These are phyloP conservation scores for Nycteola revayana DNA, from an alignment of 2,888 invertebrate genomes.

Conservation along the genomic window DNA sequence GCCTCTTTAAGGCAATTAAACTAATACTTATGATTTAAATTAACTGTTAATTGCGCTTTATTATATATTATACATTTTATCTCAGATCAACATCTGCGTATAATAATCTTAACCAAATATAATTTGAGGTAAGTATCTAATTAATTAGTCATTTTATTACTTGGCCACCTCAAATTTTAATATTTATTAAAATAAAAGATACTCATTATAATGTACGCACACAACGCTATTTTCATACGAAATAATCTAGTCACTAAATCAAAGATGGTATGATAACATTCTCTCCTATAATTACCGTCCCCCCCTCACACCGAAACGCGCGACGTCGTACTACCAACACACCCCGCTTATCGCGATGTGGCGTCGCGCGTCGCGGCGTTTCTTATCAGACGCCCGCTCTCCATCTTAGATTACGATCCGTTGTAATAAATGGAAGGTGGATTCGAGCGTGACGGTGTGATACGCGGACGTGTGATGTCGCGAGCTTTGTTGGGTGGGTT, in stretches of 20 bases:
- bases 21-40: background rate
- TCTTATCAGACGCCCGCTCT: constrained; percentile 48
- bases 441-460: constrained; percentile 58
- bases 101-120: constrained; percentile 8
- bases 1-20: too few species aligned
- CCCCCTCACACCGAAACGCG: constrained; percentile 35
- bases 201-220: constrained; percentile 27
- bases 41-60: constrained; percentile 10
- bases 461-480: constrained; percentile 39
- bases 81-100: constrained; percentile 7
- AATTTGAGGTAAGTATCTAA: constrained; percentile 9
- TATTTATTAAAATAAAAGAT: constrained; percentile 18
- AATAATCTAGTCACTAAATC: constrained; percentile 35
- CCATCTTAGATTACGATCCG: constrained; percentile 57
- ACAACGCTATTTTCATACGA: constrained; percentile 31
- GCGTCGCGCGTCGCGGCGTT: constrained; percentile 42
- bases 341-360: constrained; percentile 50
- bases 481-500: constrained; percentile 19
- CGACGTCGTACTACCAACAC: constrained; percentile 29
- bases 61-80: constrained; percentile 5
- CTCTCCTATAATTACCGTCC: constrained; percentile 38
- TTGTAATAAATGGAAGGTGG: constrained; percentile 61
- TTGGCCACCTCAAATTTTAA: constrained; percentile 13
- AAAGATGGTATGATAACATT: constrained; percentile 37
- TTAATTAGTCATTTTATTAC: constrained; percentile 15